Conservation (phyloP, 1,140 invertebrate genomes). For the Camponotus pennsylvanicus region DNA sequence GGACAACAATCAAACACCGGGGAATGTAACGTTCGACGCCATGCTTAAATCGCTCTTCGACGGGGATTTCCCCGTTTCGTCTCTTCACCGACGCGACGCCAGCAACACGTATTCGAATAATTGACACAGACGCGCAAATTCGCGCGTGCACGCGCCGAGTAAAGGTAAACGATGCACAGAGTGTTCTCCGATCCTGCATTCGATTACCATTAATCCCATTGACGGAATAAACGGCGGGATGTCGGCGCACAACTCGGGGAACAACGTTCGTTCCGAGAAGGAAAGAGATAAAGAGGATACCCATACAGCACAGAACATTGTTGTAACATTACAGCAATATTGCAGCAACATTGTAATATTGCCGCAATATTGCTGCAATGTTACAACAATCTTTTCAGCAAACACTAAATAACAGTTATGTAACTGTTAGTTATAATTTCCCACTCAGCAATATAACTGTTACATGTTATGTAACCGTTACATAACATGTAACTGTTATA, state of each 20-base stretch:
- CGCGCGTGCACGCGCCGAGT: conserved; percentile 55
- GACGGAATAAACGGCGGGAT: conserved; percentile 69
- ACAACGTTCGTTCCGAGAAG: neutral
- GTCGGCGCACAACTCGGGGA: neutral
- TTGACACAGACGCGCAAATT: conserved; percentile 49
- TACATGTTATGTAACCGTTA: too few relatives aligned
- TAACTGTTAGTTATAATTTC: too few relatives aligned
- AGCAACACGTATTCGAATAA: conserved; percentile 32
- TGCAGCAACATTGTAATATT: too few relatives aligned
- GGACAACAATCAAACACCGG: conserved; percentile 14
- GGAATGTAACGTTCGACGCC: neutral
- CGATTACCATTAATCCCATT: conserved; percentile 75
- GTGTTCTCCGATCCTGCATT: conserved; percentile 70
- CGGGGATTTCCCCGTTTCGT: conserved; percentile 33
- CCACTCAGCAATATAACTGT: too few relatives aligned
- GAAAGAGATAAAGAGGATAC: too few relatives aligned
- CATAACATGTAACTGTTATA: too few relatives aligned
- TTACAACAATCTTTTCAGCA: too few relatives aligned
- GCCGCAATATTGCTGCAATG: too few relatives aligned
- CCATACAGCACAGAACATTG: too few relatives aligned
- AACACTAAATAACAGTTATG: too few relatives aligned
- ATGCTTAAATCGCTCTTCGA: conserved; percentile 41
- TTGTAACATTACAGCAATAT: too few relatives aligned
- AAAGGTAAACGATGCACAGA: conserved; percentile 62
- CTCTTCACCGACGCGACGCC: neutral